Evolutionary conservation across 37 sponge, comb jelly and placozoan genomes (phyloP), one percentile per base, ranked within the genome.

Genomic region (Haliclona indistincta): DNA sequence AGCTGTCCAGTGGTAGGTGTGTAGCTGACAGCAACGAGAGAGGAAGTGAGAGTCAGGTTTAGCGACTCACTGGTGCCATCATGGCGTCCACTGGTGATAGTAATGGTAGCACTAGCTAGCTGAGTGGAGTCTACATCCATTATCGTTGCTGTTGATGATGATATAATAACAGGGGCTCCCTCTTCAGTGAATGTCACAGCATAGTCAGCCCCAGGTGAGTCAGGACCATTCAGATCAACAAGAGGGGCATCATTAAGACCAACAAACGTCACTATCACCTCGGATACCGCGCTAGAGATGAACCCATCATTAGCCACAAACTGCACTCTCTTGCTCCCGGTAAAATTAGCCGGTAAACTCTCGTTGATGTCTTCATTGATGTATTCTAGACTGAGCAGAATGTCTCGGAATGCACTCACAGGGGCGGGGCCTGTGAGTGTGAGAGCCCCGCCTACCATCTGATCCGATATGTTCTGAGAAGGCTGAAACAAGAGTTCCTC

Each of bases 211-310:
- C 84, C 84, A 38, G 74, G 63, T 17, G 15, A 15, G 13, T 15
- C 42, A 15, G 56, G 63, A 11, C 89, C 89, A 78, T 82, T 82
- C 37, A 76, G 66, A 39, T 88, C 84, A 32, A 84, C 38, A 0
- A 84, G 22, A 39, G 90, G 90, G 26, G 84, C 58, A 49, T 89
- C 74, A 34, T 89, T 89, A 15, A 89, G 76, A 38, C 73, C 90
- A 20, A 56, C 10, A 38, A 89, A 83, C 15, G 77, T 80, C 23
- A 89, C 67, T 34, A 56, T 72, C 2, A 79, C 81, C 2, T 33
- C 67, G 11, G 84, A 76, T 37, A 68, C 26, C 40, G 40, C 71
- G 42, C 92, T 91, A 44, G 56, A 49, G 17, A 28, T 45, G 26
- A 43, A 38, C 1, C 92, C 88, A 68, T 91, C 92, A 72, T 53